Percentiles rank a stretch among this genome's conserved stretches.
Conservation (phyloP, 2,797 vertebrate genomes). For the Micrastur ruficollis region DNA sequence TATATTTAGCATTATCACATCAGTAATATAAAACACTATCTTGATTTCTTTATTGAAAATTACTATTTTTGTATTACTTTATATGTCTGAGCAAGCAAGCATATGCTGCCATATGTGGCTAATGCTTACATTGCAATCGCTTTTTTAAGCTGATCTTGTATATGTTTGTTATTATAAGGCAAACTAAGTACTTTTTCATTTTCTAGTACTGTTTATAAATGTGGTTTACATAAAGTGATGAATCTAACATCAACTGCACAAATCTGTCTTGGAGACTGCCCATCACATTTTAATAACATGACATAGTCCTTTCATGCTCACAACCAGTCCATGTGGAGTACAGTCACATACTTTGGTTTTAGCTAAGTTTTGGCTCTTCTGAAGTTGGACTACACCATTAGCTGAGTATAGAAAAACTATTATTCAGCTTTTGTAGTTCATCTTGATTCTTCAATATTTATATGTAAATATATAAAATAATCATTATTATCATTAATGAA, state of each 20-base stretch:
- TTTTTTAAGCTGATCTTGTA: background rate
- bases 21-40: background rate
- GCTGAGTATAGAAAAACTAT: background rate
- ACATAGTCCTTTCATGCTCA: conserved; percentile 66
- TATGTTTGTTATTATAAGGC: conserved; percentile 1
- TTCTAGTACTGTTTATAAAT: conserved; percentile 50
- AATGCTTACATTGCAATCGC: background rate
- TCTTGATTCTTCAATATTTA: background rate
- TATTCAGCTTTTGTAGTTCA: background rate
- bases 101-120: background rate
- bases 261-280: conserved; percentile 65
- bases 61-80: background rate
- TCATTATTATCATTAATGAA: background rate
- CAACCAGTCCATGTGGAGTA: background rate
- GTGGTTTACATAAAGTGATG: conserved; percentile 62
- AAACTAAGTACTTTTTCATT: conserved; percentile 33
- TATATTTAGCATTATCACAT: background rate
- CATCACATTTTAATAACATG: conserved; percentile 73
- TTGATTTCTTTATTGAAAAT: background rate
- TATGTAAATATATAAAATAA: background rate
- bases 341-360: conserved; percentile 28
- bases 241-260: conserved; percentile 66
- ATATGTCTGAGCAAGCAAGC: background rate
- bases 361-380: conserved; percentile 10
- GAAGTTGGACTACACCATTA: background rate